Base-by-base conservation (phyloP, 2,888 invertebrate species). In the Lepetodrilus schrolli region DNA sequence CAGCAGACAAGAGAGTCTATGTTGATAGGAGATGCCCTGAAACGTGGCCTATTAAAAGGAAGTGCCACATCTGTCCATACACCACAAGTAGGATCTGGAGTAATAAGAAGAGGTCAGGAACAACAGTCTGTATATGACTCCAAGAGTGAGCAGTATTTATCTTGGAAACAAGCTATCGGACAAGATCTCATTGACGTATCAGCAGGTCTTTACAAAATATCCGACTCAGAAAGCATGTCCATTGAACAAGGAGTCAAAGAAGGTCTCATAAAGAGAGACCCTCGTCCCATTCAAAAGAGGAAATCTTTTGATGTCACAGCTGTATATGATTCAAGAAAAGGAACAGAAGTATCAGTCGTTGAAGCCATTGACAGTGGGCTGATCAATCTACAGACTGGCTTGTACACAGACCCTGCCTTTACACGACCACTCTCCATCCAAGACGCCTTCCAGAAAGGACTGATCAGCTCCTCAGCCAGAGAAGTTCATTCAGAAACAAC, bases 81-180 rank as follows among this genome's bases (percentile, higher is more conserved):
- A 23, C 23, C 48, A 23, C 43, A 21, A 23, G 21, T 26, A 13
- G 30, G 10, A 10, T 38, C 38, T 4, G 58, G 10, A 5, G 34
- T 58, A 7, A 30, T 26, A 10, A 58, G 58, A 17, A 58, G 58
- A n/a, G 26, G 17, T 30, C 58, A 70, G 17, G n/a, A n/a, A n/a
- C 36, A 50, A 37, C 70, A 86, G 89, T 71, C 82, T 20, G 85
- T 83, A n/a, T 82, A 81, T 78, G 95, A 97, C 91, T 96, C 96
- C 37, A 93, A 93, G 84, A 96, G 95, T 0, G 96, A 95, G 81
- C 95, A 96, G 90, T 93, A 95, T 80, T 92, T 98, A 85, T 96
- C 97, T n/a, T 94, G 98, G 72, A 95, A 95, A 80, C 96, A 98
- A 91, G 98, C 98, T 5, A 96, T 98, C 80, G 94, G 95, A 81